Base-by-base conservation (phyloP, 2,888 invertebrate species). In the Drosophila kuntzei region DNA sequence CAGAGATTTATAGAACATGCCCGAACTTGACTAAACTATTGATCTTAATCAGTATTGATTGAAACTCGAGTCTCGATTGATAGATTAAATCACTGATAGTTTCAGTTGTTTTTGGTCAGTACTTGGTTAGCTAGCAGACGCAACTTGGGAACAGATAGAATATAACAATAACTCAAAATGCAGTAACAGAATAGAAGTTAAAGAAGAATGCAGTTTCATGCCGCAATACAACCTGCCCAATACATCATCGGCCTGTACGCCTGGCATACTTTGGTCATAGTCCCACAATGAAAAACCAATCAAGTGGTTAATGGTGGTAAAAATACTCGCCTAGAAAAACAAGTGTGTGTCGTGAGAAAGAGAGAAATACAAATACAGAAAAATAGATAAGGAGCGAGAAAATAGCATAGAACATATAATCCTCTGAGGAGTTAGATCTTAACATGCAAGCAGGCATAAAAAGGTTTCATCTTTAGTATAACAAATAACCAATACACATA, bases 201-300 rank as follows among this genome's bases (percentile, higher is more conserved):
- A 44, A 61, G 43, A 57, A 44, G 34, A 74, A 60, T 61, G 58
- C 86, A 81, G 65, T 75, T 66, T 27, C 75, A 78, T 77, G 70
- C 73, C 68, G 75, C 75, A 76, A 64, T 89, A 94, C 94, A 94
- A 96, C 96, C 96, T 96, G 94, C 96, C 96, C 93, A 97, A 95
- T 93, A 94, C 95, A 94, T 97, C 96, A 94, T 97, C 96, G 93
- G 95, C 95, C 92, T 95, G 94, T 90, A 95, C 94, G 92, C 96
- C 96, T 76, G 94, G 94, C 93, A 96, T 94, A 89, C 95, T 95
- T 88, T 96, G 95, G 94, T 97, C 97, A 95, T 95, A 96, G 94
- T 97, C 96, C 96, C 96, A 96, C 91, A 96, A 93, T 92, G 95
- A 95, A 93, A 96, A 94, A 92, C 94, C 94, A 93, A 96, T 92